Base-by-base conservation (phyloP, 2,113 vertebrate species). In the Plecotus auritus region DNA sequence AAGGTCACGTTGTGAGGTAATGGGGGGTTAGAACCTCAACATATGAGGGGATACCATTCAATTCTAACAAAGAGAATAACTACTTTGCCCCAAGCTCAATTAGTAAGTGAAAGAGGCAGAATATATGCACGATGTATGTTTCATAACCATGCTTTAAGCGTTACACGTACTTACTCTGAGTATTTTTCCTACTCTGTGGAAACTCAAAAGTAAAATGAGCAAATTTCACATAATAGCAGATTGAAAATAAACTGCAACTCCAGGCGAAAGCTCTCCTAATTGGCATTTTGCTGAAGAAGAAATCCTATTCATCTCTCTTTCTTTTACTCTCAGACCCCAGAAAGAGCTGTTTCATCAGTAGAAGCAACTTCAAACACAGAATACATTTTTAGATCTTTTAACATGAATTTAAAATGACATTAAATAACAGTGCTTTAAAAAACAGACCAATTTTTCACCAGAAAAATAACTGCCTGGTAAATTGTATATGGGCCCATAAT, bases 401-500 rank as follows among this genome's bases (percentile, higher is more conserved):
- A 23, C 64, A 85, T 85, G 22, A 74, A 82, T 94, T 96, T 92
- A 78, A 95, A 94, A 92, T 91, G n/a, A 18, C 30, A 70, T 76
- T 42, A 47, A 9, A 76, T 95, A 40, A 69, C 77, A 93, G 22
- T 40, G 11, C 5, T 92, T 95, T 81, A 26, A 66, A 77, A 90
- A 86, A n/a, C 0, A 94, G 70, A 13, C 89, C 32, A 13, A 9
- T 47, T 49, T 64, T 81, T 54, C 2, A 32, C 9, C 69, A 73
- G 10, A 59, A 86, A 90, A 95, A 77, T 85, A 83, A 42, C 1
- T 16, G 3, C 35, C 32, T 92, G 42, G 16, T 66, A 85, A 73
- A 74, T 80, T 88, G 6, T 42, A 67, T 64, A 18, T 51, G 5
- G 8, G 16, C 14, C 30, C 30, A 45, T 85, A 84, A 72, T 67